Base-by-base conservation (phyloP, 23 tunicate genomes). In the Ciona savignyi region DNA sequence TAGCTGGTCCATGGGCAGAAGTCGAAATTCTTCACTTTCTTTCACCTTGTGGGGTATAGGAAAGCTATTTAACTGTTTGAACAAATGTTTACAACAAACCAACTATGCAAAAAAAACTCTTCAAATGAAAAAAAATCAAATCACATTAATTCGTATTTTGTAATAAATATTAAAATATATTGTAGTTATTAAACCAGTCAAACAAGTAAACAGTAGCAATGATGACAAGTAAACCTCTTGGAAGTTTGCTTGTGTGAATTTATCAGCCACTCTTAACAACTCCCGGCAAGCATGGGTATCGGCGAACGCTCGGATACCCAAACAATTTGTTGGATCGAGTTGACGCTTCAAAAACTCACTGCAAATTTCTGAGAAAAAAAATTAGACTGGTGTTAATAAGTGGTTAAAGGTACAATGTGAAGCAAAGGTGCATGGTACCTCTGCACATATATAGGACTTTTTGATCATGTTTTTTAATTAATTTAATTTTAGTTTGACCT, bases 301-400 rank as follows among this genome's bases (percentile, higher is more conserved):
- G 33, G 99, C 99, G 80, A 95, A 95, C 29, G 95, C 86, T 42
- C 95, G 76, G 22, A 95, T 95, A 1, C 99, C 99, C 4, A 87
- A 73, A 51, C 98, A 93, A 70, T 93, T 93, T 21, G 98, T 70
- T 1, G 94, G 95, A 64, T 93, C 82, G 28, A 93, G 85, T 60
- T 93, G 98, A 3, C 85, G 74, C 56, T 86, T 81, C 9, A 93
- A 60, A 81, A 86, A 93, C 63, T 93, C 98, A 62, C 98, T 93
- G 79, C 98, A 93, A 1, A 85, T 85, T 74, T 93, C 90, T 81
- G 23, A 26, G 67, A 4, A 67, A 11, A 49, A 11, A 49, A 11
- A 49, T 11, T 11, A 20, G 23, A 65, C n/a, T 9, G 23, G n/a
- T 15, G n/a, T n/a, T n/a, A n/a, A n/a, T n/a, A n/a, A n/a, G n/a